These are phyloP conservation scores for Leucoma salicis DNA, from an alignment of 2,888 invertebrate species.

Conservation along the genomic window DNA sequence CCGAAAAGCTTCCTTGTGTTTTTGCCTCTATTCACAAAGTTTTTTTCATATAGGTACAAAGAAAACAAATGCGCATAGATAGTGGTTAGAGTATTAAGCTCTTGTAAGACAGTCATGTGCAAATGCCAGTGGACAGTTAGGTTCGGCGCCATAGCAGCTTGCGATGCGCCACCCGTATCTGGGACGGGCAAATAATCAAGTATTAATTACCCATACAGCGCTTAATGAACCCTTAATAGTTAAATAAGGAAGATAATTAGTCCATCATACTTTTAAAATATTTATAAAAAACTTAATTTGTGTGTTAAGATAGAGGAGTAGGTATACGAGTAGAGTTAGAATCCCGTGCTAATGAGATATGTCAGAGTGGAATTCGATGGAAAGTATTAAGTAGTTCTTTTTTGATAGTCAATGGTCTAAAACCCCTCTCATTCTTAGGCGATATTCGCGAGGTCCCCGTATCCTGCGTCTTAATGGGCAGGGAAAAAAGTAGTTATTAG, in stretches of 20 bases:
- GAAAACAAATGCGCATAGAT: slow-evolving; percentile 30
- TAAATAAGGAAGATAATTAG: slow-evolving; percentile 23
- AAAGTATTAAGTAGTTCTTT: too few relatives aligned
- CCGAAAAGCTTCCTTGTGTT: too few relatives aligned
- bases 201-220: slow-evolving; percentile 70
- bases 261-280: slow-evolving; percentile 21
- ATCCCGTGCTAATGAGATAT: too few relatives aligned
- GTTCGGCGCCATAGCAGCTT: slow-evolving; percentile 70
- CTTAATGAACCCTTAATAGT: slow-evolving; percentile 59
- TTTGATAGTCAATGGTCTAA: too few relatives aligned
- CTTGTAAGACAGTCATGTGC: slow-evolving; percentile 51
- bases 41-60: too few relatives aligned
- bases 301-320: not conserved
- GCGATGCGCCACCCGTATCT: slow-evolving; percentile 73
- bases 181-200: slow-evolving; percentile 68
- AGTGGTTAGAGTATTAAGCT: slow-evolving; percentile 29
- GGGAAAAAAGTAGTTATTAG: too few relatives aligned
- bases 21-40: too few relatives aligned
- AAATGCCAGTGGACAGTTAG: slow-evolving; percentile 76
- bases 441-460: too few relatives aligned
- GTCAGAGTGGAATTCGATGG: too few relatives aligned
- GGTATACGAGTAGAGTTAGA: too few relatives aligned
- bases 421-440: too few relatives aligned
- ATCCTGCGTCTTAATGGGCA: too few relatives aligned
- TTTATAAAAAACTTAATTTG: slow-evolving; percentile 6